phyloP scores from a whole-genome alignment of 2,113 vertebrate genomes.

The Erythrolamprus reginae region DNA sequence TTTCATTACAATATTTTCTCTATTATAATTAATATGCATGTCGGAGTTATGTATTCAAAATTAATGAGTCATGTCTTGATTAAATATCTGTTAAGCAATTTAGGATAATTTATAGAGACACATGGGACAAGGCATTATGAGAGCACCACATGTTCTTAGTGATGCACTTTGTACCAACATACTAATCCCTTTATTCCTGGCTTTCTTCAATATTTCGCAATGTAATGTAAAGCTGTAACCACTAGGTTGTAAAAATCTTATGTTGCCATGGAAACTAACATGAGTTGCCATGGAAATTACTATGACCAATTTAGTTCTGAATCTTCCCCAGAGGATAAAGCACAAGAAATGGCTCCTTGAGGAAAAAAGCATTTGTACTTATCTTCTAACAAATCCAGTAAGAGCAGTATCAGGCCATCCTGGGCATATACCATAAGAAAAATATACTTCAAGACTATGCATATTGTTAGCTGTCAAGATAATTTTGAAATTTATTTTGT shows the following conservation, averaged over 20 bases:
- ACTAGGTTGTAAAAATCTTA: constrained; percentile 47
- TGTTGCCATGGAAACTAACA: constrained; percentile 58
- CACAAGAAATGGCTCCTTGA: constrained; percentile 23
- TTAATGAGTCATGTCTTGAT: neutral
- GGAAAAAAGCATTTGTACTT: constrained; percentile 12
- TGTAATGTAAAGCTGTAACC: constrained; percentile 58
- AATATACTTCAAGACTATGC: neutral
- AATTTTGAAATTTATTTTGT: neutral
- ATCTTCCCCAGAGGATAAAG: constrained; percentile 31
- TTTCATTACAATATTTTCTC: neutral
- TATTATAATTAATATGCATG: neutral
- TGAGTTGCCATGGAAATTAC: constrained; percentile 62
- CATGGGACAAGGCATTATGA: neutral
- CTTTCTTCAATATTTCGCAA: constrained; percentile 51
- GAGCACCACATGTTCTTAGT: neutral
- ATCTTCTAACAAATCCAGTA: neutral
- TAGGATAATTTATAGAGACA: neutral
- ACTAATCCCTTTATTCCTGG: neutral
- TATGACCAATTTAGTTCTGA: constrained; percentile 40
- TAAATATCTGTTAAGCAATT: neutral
- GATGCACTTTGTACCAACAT: neutral
- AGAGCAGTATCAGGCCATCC: neutral
- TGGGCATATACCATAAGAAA: neutral
- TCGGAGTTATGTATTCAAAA: neutral
- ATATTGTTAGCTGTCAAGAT: neutral